Evolutionary conservation across 2,113 vertebrate genomes (phyloP), one percentile per base, ranked within the genome.

Genomic region (Puma concolor): DNA sequence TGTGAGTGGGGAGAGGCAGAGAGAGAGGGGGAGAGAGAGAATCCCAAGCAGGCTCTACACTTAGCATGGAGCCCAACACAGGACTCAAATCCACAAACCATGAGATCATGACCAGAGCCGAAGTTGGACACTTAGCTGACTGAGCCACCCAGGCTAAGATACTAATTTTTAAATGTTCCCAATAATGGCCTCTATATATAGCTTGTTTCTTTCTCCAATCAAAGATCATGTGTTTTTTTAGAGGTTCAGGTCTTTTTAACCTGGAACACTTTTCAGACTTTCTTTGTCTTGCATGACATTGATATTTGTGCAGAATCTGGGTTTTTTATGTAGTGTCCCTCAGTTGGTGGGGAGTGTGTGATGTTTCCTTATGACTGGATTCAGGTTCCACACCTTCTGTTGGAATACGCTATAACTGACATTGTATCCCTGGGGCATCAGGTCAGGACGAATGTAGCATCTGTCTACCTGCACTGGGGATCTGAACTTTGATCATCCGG

Each of bases 341-440:
- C 23, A 0, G 7, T 7, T 57, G 77, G 44, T 44, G 21, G 38
- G 13, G 31, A 38, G 8, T 12, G 0, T 31, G 0, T 31, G 38
- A 11, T n/a, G 13, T n/a, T 89, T 83, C 60, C 71, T 77, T 14
- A 7, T 23, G 21, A 14, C 44, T n/a, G 27, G 64, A 76, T 36
- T n/a, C n/a, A 2, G 21, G 14, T 12, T 48, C 2, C 38, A 69
- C 5, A 13, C 13, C 13, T 16, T 15, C 31, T 36, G 9, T 12
- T 50, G 67, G n/a, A 64, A 82, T 31, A 2, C 7, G 13, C 52
- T 86, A 0, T 57, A 25, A 27, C 0, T n/a, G 71, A 50, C 11
- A 1, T n/a, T 50, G 2, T 71, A 7, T 57, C 64, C 71, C 33
- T 0, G 0, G 38, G 31, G 8, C 8, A 1, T 60, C 52, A 8